Evolutionary conservation across 2,113 vertebrate species (phyloP).

Genomic region (Leucosticte australis): DNA sequence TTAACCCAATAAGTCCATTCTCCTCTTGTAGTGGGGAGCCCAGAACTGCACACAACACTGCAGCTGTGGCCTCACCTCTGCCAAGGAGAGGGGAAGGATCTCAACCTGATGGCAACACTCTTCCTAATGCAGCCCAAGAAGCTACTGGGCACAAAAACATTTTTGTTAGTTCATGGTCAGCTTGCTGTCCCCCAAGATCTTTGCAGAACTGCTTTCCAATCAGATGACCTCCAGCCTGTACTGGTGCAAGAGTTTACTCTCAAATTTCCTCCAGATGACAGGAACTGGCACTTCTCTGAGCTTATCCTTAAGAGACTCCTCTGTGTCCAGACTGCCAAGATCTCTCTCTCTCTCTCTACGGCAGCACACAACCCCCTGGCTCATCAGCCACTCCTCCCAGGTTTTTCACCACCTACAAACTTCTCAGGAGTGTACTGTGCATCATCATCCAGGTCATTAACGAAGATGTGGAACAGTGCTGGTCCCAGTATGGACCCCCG

Average conservation of each 20-base stretch:
- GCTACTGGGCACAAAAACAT: background rate
- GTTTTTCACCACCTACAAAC: background rate
- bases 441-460: background rate
- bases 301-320: background rate
- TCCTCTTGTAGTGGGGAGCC: background rate
- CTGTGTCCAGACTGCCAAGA: background rate
- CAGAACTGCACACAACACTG: background rate
- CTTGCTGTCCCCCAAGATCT: background rate
- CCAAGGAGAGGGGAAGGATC: background rate
- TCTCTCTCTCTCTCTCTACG: background rate
- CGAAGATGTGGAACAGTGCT: background rate
- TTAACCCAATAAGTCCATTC: background rate
- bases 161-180: background rate
- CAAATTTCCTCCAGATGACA: background rate
- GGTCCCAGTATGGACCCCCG: background rate
- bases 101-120: background rate
- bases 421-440: background rate
- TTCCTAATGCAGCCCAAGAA: background rate
- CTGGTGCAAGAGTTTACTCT: background rate
- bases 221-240: background rate
- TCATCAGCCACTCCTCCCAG: background rate
- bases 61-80: background rate
- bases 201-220: background rate
- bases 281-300: background rate
- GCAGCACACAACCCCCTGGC: background rate